These are phyloP conservation scores for Zaprionus bogoriensis DNA, from an alignment of 2,888 invertebrate genomes.

Conservation along the genomic window DNA sequence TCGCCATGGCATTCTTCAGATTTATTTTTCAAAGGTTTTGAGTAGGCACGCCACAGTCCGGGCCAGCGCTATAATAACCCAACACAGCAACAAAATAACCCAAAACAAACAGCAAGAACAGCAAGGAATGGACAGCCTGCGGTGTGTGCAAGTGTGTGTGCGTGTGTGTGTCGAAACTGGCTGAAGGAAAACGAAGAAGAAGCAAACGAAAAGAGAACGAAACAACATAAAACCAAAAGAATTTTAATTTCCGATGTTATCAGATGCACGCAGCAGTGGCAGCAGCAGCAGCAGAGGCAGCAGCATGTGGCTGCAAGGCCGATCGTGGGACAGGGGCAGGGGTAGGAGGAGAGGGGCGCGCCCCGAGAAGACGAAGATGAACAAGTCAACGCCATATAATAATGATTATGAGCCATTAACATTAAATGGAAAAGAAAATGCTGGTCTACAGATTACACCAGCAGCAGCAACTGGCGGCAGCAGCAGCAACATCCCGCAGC, in stretches of 20 bases:
- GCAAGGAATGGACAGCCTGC: constrained; percentile 19
- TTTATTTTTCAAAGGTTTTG: constrained; percentile 71
- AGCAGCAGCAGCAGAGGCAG: constrained; percentile 37
- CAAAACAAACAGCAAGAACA: constrained; percentile 45
- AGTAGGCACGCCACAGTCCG: constrained; percentile 54
- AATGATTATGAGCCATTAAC: constrained; percentile 79
- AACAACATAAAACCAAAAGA: constrained; percentile 78
- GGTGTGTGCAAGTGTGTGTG: constrained; percentile 24
- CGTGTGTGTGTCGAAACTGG: constrained; percentile 39
- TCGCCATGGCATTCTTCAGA: constrained; percentile 71
- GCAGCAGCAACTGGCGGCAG: constrained; percentile 29
- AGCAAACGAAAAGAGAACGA: constrained; percentile 37
- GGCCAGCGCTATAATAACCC: constrained; percentile 42
- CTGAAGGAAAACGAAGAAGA: constrained; percentile 35
- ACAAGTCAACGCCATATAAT: constrained; percentile 78
- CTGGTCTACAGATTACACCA: constrained; percentile 75
- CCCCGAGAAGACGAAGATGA: constrained; percentile 58
- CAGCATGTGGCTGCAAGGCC: constrained; percentile 66
- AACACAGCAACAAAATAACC: constrained; percentile 62
- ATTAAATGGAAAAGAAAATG: constrained; percentile 79
- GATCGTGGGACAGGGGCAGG: constrained; percentile 31
- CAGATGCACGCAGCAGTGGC: constrained; percentile 73
- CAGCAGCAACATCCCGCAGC: constrained; percentile 18
- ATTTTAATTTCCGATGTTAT: constrained; percentile 81
- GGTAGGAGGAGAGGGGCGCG: neutral